Conservation (phyloP, 2,113 vertebrate genomes). For the Epinephelus moara region DNA sequence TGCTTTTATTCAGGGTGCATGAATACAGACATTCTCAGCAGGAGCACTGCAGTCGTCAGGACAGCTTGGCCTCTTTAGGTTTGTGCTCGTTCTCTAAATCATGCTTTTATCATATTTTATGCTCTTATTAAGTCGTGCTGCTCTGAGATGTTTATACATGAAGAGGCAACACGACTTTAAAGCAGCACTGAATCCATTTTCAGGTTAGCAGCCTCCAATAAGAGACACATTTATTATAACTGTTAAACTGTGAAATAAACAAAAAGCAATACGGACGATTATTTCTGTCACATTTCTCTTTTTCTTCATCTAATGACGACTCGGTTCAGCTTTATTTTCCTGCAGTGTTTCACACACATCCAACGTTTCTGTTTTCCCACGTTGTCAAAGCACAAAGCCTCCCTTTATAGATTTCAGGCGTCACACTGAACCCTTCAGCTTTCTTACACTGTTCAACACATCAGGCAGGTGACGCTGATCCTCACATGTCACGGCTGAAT, state of each 20-base stretch:
- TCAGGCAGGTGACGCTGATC: background rate
- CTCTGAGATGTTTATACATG: background rate
- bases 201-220: background rate
- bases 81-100: background rate
- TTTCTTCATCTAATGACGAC: background rate
- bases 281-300: background rate
- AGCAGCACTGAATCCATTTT: background rate
- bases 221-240: background rate
- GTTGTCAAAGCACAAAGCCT: background rate
- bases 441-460: background rate
- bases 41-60: background rate
- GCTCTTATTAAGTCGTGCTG: background rate
- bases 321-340: background rate
- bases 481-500: background rate
- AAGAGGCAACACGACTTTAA: background rate
- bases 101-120: background rate
- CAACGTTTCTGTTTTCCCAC: background rate
- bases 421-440: background rate
- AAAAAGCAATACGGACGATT: background rate
- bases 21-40: slow-evolving; percentile 7
- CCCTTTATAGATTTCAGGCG: background rate
- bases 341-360: background rate
- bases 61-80: background rate
- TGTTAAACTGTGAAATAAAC: no score
- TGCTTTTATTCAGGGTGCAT: slow-evolving; percentile 7